Evolutionary conservation across 2,797 vertebrate species (phyloP).

Genomic region (Artibeus lituratus): DNA sequence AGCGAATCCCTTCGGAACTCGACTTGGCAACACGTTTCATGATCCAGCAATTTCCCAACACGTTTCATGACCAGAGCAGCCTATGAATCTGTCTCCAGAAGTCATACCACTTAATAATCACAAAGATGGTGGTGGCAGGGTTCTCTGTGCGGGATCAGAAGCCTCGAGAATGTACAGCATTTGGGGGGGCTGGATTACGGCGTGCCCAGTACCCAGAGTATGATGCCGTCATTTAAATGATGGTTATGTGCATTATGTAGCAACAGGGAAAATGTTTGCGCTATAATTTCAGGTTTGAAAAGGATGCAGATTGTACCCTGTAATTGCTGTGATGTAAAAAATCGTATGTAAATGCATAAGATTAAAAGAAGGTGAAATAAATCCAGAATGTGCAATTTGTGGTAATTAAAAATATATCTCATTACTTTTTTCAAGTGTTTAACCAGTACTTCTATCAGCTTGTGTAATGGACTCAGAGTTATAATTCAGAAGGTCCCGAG

Average conservation of each 20-base stretch:
- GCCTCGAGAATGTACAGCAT: background rate
- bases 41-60: slow-evolving; percentile 23
- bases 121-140: background rate
- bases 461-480: background rate
- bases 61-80: slow-evolving; percentile 26
- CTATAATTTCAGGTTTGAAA: slow-evolving; percentile 39
- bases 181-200: background rate
- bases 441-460: background rate
- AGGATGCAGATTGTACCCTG: slow-evolving; percentile 5
- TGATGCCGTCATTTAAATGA: slow-evolving; percentile 44
- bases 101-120: slow-evolving; percentile 56
- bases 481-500: background rate
- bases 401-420: slow-evolving; percentile 36
- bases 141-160: slow-evolving; percentile 2
- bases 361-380: slow-evolving; percentile 32
- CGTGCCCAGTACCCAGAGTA: slow-evolving; percentile 20
- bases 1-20: background rate
- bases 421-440: slow-evolving; percentile 9
- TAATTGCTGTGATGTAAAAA: slow-evolving; percentile 53
- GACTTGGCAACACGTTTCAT: slow-evolving; percentile 32
- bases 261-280: slow-evolving; percentile 47
- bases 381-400: background rate
- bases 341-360: slow-evolving; percentile 40
- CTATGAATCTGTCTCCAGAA: slow-evolving; percentile 20
- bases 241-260: slow-evolving; percentile 31